A percentile compares a stretch with the other conserved stretches of the same genome.
These are phyloP conservation scores for Phocoena sinus DNA, from an alignment of 2,113 vertebrate genomes.

Conservation along the genomic window DNA sequence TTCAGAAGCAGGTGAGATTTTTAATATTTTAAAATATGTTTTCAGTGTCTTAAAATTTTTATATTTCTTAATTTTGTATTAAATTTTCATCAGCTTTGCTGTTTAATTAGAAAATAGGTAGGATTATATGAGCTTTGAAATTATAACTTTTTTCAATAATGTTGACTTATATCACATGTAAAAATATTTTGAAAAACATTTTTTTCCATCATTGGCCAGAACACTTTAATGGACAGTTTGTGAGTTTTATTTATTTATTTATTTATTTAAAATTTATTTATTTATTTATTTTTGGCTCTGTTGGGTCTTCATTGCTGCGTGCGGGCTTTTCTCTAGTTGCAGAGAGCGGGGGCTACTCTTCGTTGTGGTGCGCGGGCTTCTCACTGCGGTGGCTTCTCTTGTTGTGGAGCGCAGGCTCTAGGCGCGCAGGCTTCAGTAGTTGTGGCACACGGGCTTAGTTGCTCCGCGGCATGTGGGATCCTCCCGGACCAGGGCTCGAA, in stretches of 20 bases:
- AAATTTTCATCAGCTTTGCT: slow-evolving; percentile 20
- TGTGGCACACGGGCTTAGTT: too few relatives aligned
- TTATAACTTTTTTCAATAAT: background rate
- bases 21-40: background rate
- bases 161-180: background rate
- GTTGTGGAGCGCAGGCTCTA: too few relatives aligned
- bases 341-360: too few relatives aligned
- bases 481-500: too few relatives aligned
- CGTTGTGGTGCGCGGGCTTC: too few relatives aligned
- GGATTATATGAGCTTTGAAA: slow-evolving; percentile 35
- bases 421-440: too few relatives aligned
- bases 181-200: slow-evolving; percentile 7
- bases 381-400: too few relatives aligned
- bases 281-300: too few relatives aligned
- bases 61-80: slow-evolving; percentile 14
- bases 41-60: slow-evolving; percentile 12
- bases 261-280: too few relatives aligned
- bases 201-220: background rate
- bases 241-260: background rate
- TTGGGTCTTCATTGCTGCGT: too few relatives aligned
- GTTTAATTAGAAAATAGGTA: slow-evolving; percentile 22
- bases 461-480: too few relatives aligned
- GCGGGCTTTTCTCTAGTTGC: too few relatives aligned
- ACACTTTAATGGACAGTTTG: background rate
- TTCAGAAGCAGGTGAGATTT: slow-evolving; percentile 81